A percentile compares a stretch with the other conserved stretches of the same genome.
Evolutionary conservation across 2,797 vertebrate species (phyloP).

Genomic region (Babyrousa celebensis): DNA sequence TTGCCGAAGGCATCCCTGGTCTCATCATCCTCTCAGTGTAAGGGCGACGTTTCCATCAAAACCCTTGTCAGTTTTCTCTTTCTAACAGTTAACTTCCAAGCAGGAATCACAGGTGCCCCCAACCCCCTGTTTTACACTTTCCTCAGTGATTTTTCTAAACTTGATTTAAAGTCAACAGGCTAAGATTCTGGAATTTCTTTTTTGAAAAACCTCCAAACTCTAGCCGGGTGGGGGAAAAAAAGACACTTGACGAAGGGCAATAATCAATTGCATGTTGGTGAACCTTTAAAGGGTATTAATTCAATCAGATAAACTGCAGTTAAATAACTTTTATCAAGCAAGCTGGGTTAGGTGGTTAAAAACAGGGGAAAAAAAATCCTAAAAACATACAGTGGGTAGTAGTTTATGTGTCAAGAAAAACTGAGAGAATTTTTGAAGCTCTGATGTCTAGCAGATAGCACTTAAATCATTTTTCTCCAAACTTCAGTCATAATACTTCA

Average conservation of each 20-base stretch:
- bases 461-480: conserved; percentile 99
- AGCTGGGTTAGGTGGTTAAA: conserved; percentile 94
- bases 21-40: neutral
- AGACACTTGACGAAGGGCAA: conserved; percentile 75
- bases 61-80: conserved; percentile 52
- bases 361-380: conserved; percentile 91
- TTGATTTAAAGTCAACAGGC: conserved; percentile 79
- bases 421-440: conserved; percentile 98
- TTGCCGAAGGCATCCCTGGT: neutral
- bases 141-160: conserved; percentile 19
- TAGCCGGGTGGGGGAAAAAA: neutral
- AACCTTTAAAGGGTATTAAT: conserved; percentile 92
- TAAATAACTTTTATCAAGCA: conserved; percentile 95
- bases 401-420: conserved; percentile 99
- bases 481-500: conserved; percentile 99
- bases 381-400: conserved; percentile 95
- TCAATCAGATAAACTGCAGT: conserved; percentile 91
- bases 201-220: neutral
- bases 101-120: neutral
- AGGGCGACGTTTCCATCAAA: neutral
- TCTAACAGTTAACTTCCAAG: conserved; percentile 65
- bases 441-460: conserved; percentile 99
- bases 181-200: conserved; percentile 58
- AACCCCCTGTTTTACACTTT: neutral
- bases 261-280: conserved; percentile 86